Base-by-base conservation (phyloP, 2,888 invertebrate genomes). In the Ophonus ardosiacus region DNA sequence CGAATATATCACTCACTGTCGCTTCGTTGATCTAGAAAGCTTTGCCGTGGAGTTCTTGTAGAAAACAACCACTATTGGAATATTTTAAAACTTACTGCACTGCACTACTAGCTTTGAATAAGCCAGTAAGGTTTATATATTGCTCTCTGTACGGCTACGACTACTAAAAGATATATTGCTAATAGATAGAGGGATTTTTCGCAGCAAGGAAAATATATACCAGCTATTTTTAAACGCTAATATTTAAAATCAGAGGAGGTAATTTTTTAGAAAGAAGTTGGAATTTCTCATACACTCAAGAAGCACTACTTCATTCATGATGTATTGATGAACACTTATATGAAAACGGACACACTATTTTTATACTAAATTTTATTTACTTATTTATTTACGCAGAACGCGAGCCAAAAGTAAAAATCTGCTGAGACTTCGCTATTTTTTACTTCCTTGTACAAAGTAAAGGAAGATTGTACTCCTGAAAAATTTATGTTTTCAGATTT, bases 1-100 rank as follows among this genome's bases (percentile, higher is more conserved):
- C 76, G 74, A 76, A 83, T 83, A 83, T 83, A 83, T 83, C 76
- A 76, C 83, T 83, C 83, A 83, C 17, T 74, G 83, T 61, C 83
- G 61, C 71, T 15, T 17, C 2, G 15, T 31, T 31, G 31, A 31
- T 31, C 31, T 31, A 31, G 31, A 31, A 31, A 31, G 59, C 59
- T 51, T 51, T 13, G 43, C 10, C 43, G 3, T 31, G 43, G 43
- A 13, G 43, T 51, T 51, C 43, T 51, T 51, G 43, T 13, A 51
- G 43, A 51, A 51, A 51, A 51, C 43, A 51, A 51, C 43, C 43
- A 51, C 43, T 51, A 51, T 51, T 51, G 43, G 43, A 51, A 51
- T 51, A 51, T 51, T 51, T 51, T 51, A 51, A 51, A 51, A 51
- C 43, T 51, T 51, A 51, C 43, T 51, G 43, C 43, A 13, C 43